Evolutionary conservation across 2,888 invertebrate genomes (phyloP).

Genomic region (Pteria penguin): DNA sequence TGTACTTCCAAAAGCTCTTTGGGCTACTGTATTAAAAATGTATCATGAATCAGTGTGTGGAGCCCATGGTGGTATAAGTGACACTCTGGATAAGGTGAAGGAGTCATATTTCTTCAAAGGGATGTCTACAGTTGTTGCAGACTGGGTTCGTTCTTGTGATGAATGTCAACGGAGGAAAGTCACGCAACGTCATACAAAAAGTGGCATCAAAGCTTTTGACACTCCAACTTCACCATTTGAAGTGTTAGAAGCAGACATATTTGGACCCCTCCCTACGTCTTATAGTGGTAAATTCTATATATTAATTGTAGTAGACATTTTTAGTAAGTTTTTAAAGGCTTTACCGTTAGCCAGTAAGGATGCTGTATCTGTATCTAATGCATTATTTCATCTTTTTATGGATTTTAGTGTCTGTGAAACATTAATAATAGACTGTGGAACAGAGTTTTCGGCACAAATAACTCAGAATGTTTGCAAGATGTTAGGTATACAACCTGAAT

Average conservation of each 20-base stretch:
- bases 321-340: not conserved
- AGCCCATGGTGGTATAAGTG: conserved; percentile 24
- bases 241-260: conserved; percentile 15
- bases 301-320: conserved; percentile 1
- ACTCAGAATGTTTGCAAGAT: not conserved
- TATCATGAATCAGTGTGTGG: conserved; percentile 33
- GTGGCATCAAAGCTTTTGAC: conserved; percentile 2
- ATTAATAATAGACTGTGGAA: not conserved
- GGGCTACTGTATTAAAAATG: conserved; percentile 5
- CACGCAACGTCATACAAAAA: not conserved
- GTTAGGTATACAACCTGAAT: conserved; percentile 4
- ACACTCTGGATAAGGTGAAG: not conserved
- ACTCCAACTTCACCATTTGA: conserved; percentile 3
- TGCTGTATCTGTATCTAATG: conserved; percentile 1
- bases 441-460: conserved; percentile 13
- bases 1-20: conserved; percentile 26
- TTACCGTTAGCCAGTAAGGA: not conserved
- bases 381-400: not conserved
- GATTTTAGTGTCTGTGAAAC: conserved; percentile 1
- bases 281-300: not conserved
- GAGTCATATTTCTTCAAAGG: not conserved
- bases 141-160: not conserved
- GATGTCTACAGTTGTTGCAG: not conserved
- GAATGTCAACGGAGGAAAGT: not conserved
- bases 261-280: not conserved